Conservation (phyloP, 1,140 invertebrate species). For the Globodera rostochiensis region DNA sequence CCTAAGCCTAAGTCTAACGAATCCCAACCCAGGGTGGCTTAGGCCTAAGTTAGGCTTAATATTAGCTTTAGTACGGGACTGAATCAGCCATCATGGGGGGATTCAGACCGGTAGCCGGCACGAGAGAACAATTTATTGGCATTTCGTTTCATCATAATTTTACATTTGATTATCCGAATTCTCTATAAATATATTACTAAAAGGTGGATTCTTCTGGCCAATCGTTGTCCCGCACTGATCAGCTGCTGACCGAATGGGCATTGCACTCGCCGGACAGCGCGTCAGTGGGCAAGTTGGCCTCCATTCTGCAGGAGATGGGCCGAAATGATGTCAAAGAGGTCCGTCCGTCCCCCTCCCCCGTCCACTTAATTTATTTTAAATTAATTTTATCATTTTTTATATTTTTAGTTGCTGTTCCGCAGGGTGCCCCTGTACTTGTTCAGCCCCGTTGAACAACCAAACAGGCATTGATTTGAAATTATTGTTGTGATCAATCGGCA, state of each 20-base stretch:
- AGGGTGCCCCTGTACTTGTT: conserved; percentile 45
- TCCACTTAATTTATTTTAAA: conserved; percentile 41
- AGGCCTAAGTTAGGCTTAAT: too few species aligned
- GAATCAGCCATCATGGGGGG: too few species aligned
- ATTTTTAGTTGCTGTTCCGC: conserved; percentile 21
- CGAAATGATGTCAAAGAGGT: conserved; percentile 69
- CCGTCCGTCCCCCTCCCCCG: conserved; percentile 59
- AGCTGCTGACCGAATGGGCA: conserved; percentile 69
- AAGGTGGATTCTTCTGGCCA: conserved; percentile 56
- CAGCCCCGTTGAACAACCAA: conserved; percentile 33
- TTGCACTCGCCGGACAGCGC: conserved; percentile 65
- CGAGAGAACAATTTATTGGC: too few species aligned
- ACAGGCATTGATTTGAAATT: not conserved
- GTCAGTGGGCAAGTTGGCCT: conserved; percentile 68
- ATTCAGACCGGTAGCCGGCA: too few species aligned
- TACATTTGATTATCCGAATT: too few species aligned
- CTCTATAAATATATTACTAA: too few species aligned
- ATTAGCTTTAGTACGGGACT: too few species aligned
- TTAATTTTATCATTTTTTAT: not conserved
- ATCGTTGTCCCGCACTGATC: conserved; percentile 68
- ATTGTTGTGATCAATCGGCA: not conserved
- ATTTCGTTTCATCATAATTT: too few species aligned
- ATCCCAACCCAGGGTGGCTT: too few species aligned
- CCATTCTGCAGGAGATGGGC: conserved; percentile 69
- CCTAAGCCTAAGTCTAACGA: too few species aligned